Percentiles rank a stretch among this genome's conserved stretches.
Evolutionary conservation across 2,113 vertebrate species (phyloP).

Genomic region (Odontesthes bonariensis): DNA sequence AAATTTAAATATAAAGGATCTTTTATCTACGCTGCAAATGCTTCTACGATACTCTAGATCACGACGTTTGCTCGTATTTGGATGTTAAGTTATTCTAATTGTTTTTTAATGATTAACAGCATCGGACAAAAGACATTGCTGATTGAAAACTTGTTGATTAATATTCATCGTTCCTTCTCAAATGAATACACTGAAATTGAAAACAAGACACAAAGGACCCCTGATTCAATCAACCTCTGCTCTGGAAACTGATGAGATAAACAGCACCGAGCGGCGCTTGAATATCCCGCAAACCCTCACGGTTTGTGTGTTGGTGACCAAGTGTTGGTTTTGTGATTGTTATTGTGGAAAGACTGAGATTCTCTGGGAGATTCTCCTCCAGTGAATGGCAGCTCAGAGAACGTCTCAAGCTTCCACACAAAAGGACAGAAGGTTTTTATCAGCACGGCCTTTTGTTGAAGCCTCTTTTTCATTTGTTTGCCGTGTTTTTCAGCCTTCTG

Average conservation of each 20-base stretch:
- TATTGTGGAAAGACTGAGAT: background rate
- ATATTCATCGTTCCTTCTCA: too few species aligned
- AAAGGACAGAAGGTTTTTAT: constrained; percentile 30
- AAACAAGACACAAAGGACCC: too few species aligned
- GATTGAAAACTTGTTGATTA: too few species aligned
- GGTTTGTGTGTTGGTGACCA: too few species aligned
- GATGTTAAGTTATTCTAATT: too few species aligned
- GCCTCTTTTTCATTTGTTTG: constrained; percentile 29
- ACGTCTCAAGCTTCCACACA: background rate
- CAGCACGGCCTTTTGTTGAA: constrained; percentile 3
- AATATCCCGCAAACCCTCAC: constrained; percentile 1
- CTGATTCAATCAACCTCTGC: background rate
- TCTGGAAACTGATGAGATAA: constrained; percentile 21
- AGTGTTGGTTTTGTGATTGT: background rate
- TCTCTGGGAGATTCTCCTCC: constrained; percentile 30
- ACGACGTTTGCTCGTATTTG: too few species aligned
- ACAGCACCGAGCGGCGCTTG: background rate
- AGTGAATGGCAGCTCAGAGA: constrained; percentile 4
- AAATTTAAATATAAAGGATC: too few species aligned
- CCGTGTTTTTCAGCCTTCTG: background rate
- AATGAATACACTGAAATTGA: too few species aligned
- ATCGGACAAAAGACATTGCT: too few species aligned
- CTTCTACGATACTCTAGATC: too few species aligned
- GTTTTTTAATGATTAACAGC: too few species aligned
- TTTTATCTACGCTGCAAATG: too few species aligned